Evolutionary conservation across 2,797 vertebrate genomes (phyloP).

Genomic region (Lutjanus campechanus): DNA sequence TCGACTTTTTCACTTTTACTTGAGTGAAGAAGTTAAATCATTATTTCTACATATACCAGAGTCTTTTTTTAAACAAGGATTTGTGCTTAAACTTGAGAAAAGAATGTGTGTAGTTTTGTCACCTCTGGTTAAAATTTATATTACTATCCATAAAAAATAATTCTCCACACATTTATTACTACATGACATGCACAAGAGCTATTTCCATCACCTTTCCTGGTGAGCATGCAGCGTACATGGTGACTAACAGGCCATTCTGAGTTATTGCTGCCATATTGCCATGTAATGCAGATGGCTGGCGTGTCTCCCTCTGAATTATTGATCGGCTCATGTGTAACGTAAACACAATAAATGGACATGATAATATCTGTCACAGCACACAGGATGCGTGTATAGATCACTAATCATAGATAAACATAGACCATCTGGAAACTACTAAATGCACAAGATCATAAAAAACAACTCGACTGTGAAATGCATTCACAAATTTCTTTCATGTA

Average conservation of each 20-base stretch:
- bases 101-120: too few species aligned
- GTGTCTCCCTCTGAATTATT: slow-evolving; percentile 66
- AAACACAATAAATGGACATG: slow-evolving; percentile 55
- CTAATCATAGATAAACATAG: slow-evolving; percentile 43
- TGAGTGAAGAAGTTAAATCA: too few species aligned
- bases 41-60: too few species aligned
- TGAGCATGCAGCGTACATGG: slow-evolving; percentile 8
- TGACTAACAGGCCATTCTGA: slow-evolving; percentile 55
- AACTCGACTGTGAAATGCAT: slow-evolving; percentile 25
- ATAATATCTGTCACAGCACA: slow-evolving; percentile 35
- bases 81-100: too few species aligned
- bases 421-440: slow-evolving; percentile 44
- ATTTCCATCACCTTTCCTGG: slow-evolving; percentile 15
- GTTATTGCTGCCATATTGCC: slow-evolving; percentile 60
- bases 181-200: slow-evolving; percentile 6
- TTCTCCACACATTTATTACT: slow-evolving; percentile 34
- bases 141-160: slow-evolving; percentile 14
- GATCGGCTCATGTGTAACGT: slow-evolving; percentile 55
- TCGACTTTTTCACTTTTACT: too few species aligned
- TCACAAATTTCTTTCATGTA: slow-evolving; percentile 38
- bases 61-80: too few species aligned
- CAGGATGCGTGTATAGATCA: slow-evolving; percentile 14
- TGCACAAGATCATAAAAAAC: slow-evolving; percentile 10
- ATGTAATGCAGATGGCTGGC: slow-evolving; percentile 54
- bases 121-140: background rate